Conservation (phyloP, 1,140 invertebrate genomes). For the Mesaphorura yosii region DNA sequence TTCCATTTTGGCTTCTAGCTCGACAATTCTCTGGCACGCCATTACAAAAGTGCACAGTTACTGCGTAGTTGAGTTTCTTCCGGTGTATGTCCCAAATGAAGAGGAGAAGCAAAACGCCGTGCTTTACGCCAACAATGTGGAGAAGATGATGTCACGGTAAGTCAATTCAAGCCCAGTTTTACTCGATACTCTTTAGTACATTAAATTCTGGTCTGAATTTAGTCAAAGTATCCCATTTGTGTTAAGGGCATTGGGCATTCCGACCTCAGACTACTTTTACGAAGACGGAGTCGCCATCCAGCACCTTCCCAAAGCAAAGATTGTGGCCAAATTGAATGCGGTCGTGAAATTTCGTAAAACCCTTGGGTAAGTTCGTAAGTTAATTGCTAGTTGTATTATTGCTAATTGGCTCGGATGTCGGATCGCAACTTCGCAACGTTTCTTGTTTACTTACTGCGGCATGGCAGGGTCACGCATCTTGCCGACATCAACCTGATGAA, state of each 20-base stretch:
- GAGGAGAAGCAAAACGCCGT: constrained; percentile 77
- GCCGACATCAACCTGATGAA: no score
- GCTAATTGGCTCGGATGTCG: no score
- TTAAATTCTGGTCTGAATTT: no score
- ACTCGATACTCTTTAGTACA: no score
- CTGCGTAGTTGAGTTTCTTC: constrained; percentile 88
- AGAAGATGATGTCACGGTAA: constrained; percentile 82
- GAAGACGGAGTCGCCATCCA: constrained; percentile 49
- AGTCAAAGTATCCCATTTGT: constrained; percentile 14
- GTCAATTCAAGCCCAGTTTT: no score
- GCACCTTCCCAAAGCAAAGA: background rate
- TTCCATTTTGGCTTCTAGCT: no score
- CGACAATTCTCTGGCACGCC: no score
- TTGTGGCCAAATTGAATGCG: background rate
- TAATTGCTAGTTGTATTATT: no score
- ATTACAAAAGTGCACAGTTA: no score
- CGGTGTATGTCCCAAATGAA: constrained; percentile 76
- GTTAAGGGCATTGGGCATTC: constrained; percentile 63
- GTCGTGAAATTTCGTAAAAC: constrained; percentile 5
- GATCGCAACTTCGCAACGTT: no score
- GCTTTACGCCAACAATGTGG: constrained; percentile 80
- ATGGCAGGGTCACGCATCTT: no score
- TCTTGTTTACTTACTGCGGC: no score
- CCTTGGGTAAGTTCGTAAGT: constrained; percentile 11
- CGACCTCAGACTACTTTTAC: constrained; percentile 81